These are phyloP conservation scores for Chanos chanos DNA, from an alignment of 2,797 vertebrate species.

Conservation along the genomic window DNA sequence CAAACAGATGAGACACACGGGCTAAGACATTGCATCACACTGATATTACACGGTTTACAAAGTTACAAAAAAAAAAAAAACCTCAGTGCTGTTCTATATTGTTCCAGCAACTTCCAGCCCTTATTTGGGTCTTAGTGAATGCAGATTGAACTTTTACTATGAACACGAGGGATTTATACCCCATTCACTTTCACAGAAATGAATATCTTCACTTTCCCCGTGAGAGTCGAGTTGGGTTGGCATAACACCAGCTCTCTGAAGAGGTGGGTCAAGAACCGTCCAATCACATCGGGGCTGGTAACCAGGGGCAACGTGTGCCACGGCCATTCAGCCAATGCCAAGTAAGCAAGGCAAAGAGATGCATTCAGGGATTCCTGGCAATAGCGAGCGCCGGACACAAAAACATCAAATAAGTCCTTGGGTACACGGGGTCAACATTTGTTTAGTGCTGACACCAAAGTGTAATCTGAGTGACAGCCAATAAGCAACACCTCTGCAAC, in stretches of 20 bases:
- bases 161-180: too few relatives aligned
- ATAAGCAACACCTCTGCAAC: too few relatives aligned
- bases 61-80: too few relatives aligned
- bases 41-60: too few relatives aligned
- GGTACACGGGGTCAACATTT: slow-evolving; percentile 12
- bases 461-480: too few relatives aligned
- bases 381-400: slow-evolving; percentile 3
- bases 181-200: neutral
- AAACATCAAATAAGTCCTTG: slow-evolving; percentile 17
- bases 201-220: neutral
- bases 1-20: neutral
- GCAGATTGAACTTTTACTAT: too few relatives aligned
- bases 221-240: neutral
- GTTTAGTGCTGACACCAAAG: slow-evolving; percentile 22
- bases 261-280: slow-evolving; percentile 37
- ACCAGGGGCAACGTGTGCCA: slow-evolving; percentile 37
- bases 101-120: too few relatives aligned
- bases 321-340: slow-evolving; percentile 49
- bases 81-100: too few relatives aligned
- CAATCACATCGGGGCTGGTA: slow-evolving; percentile 44
- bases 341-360: slow-evolving; percentile 9
- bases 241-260: neutral
- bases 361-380: slow-evolving; percentile 6
- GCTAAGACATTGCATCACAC: too few relatives aligned
- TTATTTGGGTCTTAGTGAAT: too few relatives aligned